Percentiles rank a stretch among this genome's conserved stretches.
Conservation (phyloP, 2,888 invertebrate genomes). For the Leptopilina drosophilae region DNA sequence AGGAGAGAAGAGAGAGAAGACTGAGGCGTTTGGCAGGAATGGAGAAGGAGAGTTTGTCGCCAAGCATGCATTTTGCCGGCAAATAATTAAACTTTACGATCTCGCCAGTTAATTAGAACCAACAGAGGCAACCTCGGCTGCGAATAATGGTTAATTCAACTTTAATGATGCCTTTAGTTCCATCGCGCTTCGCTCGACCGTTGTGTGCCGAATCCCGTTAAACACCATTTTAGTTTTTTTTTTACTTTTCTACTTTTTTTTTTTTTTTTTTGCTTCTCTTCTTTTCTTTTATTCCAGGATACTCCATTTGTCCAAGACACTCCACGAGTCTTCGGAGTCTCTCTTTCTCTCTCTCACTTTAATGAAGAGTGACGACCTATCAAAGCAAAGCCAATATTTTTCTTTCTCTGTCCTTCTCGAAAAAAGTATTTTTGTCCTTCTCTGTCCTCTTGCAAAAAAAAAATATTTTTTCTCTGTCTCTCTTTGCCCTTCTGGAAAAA, state of each 20-base stretch:
- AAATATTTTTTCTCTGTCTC: too few relatives aligned
- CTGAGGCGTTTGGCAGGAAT: conserved; percentile 25
- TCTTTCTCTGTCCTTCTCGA: background rate
- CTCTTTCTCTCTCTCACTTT: background rate
- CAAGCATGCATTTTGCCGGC: conserved; percentile 57
- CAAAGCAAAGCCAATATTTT: background rate
- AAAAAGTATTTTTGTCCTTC: too few relatives aligned
- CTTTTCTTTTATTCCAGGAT: conserved; percentile 27
- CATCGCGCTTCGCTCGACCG: conserved; percentile 52
- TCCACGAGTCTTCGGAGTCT: conserved; percentile 43
- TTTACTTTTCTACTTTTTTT: conserved; percentile 13
- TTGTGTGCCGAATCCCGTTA: conserved; percentile 38
- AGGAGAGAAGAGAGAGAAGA: background rate
- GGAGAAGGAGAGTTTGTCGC: conserved; percentile 43
- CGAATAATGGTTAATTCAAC: conserved; percentile 59
- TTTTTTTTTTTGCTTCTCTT: background rate
- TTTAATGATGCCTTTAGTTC: conserved; percentile 58
- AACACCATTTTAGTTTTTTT: conserved; percentile 36
- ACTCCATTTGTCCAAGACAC: conserved; percentile 34
- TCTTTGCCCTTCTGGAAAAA: too few relatives aligned
- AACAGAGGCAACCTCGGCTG: conserved; percentile 59
- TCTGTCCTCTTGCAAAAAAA: too few relatives aligned
- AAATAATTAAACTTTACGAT: conserved; percentile 60
- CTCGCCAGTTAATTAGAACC: conserved; percentile 58
- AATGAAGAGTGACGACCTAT: conserved; percentile 40